phyloP scores from a whole-genome alignment of 1,140 invertebrate species.

The Hestina assimilis region DNA sequence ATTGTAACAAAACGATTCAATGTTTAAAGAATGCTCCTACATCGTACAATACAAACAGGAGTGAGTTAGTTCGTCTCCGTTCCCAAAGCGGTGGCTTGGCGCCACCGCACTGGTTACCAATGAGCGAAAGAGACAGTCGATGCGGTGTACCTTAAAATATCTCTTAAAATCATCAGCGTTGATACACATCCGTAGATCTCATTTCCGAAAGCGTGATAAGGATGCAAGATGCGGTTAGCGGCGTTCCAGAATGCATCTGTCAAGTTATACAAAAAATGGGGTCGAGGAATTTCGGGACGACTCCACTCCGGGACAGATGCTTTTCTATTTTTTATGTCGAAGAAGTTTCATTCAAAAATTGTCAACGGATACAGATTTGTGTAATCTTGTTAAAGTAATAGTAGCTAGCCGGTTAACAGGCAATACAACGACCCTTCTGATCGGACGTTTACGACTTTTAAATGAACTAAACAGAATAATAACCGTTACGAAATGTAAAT shows the following conservation, averaged over 20 bases:
- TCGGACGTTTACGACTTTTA: constrained; percentile 26
- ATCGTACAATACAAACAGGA: constrained; percentile 60
- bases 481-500: neutral
- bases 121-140: constrained; percentile 55
- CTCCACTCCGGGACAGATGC: constrained; percentile 60
- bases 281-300: constrained; percentile 74
- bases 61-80: constrained; percentile 45
- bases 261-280: constrained; percentile 72
- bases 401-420: constrained; percentile 47
- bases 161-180: constrained; percentile 63
- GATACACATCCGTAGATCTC: constrained; percentile 56
- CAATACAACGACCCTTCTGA: constrained; percentile 42
- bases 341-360: constrained; percentile 75
- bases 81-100: constrained; percentile 44
- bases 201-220: constrained; percentile 64
- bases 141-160: constrained; percentile 64
- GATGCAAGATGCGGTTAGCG: constrained; percentile 71
- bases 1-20: constrained; percentile 14
- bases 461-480: constrained; percentile 14
- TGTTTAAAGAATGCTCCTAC: constrained; percentile 32
- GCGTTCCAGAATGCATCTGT: constrained; percentile 75
- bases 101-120: constrained; percentile 51
- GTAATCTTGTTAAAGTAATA: constrained; percentile 74
- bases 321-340: constrained; percentile 64
- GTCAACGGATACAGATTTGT: constrained; percentile 71